Percentiles rank a stretch among this genome's conserved stretches.
These are phyloP conservation scores for Pachypanchax playfairii DNA, from an alignment of 2,113 vertebrate genomes.

Conservation along the genomic window DNA sequence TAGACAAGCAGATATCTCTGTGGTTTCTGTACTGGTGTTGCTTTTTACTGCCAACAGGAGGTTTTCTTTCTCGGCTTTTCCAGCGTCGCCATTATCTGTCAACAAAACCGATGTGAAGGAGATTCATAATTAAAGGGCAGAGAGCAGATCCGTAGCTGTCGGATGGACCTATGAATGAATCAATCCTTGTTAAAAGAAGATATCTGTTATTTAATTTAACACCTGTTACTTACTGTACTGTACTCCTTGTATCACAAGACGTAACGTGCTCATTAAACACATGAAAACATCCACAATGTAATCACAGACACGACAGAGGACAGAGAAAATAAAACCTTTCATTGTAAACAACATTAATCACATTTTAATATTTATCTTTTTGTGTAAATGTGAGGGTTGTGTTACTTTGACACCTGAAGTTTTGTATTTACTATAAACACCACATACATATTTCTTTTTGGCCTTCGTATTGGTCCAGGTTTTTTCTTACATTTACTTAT, in stretches of 20 bases:
- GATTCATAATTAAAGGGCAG: slow-evolving; percentile 66
- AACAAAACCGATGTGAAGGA: slow-evolving; percentile 43
- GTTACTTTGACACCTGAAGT: not conserved
- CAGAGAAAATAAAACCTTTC: slow-evolving; percentile 11
- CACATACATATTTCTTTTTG: not conserved
- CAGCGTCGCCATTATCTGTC: slow-evolving; percentile 40
- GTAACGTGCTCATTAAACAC: slow-evolving; percentile 21
- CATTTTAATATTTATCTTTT: too few species aligned
- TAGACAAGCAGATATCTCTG: slow-evolving; percentile 53
- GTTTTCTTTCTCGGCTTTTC: slow-evolving; percentile 47
- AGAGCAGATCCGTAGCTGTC: slow-evolving; percentile 22
- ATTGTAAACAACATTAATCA: too few species aligned
- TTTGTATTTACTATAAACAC: not conserved
- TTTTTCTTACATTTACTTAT: too few species aligned
- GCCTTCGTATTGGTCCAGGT: not conserved
- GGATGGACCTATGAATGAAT: slow-evolving; percentile 33
- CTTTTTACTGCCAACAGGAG: slow-evolving; percentile 40
- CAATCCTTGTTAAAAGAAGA: too few species aligned
- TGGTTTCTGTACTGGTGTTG: slow-evolving; percentile 21
- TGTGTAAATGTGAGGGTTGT: not conserved
- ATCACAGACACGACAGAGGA: slow-evolving; percentile 1
- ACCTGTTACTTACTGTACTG: too few species aligned
- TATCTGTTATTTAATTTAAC: too few species aligned
- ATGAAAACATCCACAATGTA: slow-evolving; percentile 18
- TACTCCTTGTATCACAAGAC: slow-evolving; percentile 53